Conservation (phyloP, 2,797 vertebrate species). For the Hirundo rustica region DNA sequence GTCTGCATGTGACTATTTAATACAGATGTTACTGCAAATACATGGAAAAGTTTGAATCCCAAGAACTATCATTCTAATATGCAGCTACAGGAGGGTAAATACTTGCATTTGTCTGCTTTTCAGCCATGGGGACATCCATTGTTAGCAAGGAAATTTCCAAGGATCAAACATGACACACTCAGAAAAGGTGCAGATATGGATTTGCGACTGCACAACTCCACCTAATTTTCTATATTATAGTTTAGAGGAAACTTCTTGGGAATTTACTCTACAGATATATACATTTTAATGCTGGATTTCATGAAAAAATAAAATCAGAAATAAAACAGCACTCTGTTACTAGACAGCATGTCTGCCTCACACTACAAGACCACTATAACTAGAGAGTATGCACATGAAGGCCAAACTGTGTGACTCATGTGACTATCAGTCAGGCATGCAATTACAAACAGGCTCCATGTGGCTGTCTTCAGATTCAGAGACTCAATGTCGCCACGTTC, state of each 20-base stretch:
- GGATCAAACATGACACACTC: not conserved
- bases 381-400: not conserved
- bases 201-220: not conserved
- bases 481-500: rapidly evolving
- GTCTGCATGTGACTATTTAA: not conserved
- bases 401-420: not conserved
- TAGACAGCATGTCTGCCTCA: not conserved
- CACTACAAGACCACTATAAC: not conserved
- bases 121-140: not conserved
- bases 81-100: not conserved
- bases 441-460: not conserved
- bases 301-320: not conserved
- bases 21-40: not conserved
- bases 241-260: not conserved
- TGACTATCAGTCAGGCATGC: not conserved
- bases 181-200: not conserved
- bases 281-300: not conserved
- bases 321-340: not conserved
- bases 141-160: not conserved
- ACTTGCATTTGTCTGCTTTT: not conserved
- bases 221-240: not conserved
- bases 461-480: not conserved
- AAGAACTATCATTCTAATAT: not conserved
- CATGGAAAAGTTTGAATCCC: not conserved
- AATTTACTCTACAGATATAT: not conserved